A percentile compares a stretch with the other conserved stretches of the same genome.
Conservation (phyloP, 92 coral and sea anemone genomes). For the Diadumene lineata region DNA sequence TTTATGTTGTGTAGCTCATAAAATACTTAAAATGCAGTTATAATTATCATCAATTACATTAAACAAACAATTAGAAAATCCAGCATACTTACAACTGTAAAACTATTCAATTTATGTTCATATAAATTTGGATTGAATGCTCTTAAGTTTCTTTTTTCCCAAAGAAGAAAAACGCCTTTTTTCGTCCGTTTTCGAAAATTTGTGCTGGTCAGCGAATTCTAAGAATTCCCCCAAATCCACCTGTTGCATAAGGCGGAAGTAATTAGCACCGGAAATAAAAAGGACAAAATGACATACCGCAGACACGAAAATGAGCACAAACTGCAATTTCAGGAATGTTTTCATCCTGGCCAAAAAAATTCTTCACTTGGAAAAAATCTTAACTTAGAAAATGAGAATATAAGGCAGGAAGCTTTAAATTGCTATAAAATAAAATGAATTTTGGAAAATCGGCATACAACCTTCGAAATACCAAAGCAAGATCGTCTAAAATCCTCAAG, state of each 20-base stretch:
- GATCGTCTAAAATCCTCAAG: not conserved
- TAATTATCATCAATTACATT: too few relatives aligned
- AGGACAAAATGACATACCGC: not conserved
- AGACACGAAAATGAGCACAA: not conserved
- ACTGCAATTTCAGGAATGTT: constrained; percentile 5
- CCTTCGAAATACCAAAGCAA: not conserved
- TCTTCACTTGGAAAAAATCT: constrained; percentile 10
- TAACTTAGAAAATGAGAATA: constrained; percentile 38
- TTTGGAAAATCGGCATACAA: not conserved
- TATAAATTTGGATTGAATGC: too few relatives aligned
- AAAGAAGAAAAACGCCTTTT: not conserved
- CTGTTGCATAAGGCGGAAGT: constrained; percentile 27
- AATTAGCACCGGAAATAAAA: constrained; percentile 1
- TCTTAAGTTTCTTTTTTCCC: too few relatives aligned
- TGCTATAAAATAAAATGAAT: constrained; percentile 29
- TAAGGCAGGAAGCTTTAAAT: constrained; percentile 26
- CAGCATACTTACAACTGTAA: too few relatives aligned
- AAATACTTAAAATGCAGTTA: too few relatives aligned
- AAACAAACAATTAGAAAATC: too few relatives aligned
- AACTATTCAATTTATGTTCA: too few relatives aligned
- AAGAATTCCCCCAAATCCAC: not conserved
- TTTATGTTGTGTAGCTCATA: too few relatives aligned
- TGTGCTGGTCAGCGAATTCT: not conserved
- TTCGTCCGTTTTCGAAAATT: not conserved
- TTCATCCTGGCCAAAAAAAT: constrained; percentile 4